Evolutionary conservation across 2,797 vertebrate genomes (phyloP), one percentile per base, ranked within the genome.

Genomic region (Cossypha niveicapilla): DNA sequence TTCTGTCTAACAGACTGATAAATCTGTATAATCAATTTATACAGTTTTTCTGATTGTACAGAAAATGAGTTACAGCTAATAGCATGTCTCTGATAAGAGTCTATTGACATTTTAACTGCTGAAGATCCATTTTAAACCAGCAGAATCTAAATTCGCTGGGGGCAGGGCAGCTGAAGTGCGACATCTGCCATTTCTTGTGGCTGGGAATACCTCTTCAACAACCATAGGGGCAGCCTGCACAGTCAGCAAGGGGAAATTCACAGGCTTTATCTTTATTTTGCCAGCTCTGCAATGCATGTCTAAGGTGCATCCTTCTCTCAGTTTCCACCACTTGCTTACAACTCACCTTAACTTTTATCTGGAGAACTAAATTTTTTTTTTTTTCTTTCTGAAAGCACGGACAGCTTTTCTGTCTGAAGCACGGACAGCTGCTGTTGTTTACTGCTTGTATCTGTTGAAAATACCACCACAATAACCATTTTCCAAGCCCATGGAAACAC

Each of bases 81-180:
- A 84, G 30, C 51, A 53, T 45, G n/a, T 22, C 44, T 76, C 67
- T 82, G 84, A 82, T 94, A 94, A 95, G 77, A 92, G 80, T 56
- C 77, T 82, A 65, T 89, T 93, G 94, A 76, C 88, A 93, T 92
- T 93, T 93, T 85, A 94, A 73, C 88, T 88, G 35, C 86, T 76
- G 71, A 91, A 87, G 88, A 93, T 45, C 80, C 47, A 34, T 90
- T 90, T 92, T 65, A 91, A 86, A 74, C 22, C 27, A 78, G n/a
- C 11, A 90, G 80, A 88, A 82, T 90, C n/a, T 73, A 84, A 88
- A 90, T 82, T 61, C 67, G 50, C 41, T 76, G 48, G 18, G 28
- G 53, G 68, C 47, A 73, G 58, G 24, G 67, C 17, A 75, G 39
- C 18, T 63, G 57, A 65, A 85, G 2, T 42, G 19, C 30, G 84